Evolutionary conservation across 2,888 invertebrate species (phyloP).

Genomic region (Pachliopta kotzebuea): DNA sequence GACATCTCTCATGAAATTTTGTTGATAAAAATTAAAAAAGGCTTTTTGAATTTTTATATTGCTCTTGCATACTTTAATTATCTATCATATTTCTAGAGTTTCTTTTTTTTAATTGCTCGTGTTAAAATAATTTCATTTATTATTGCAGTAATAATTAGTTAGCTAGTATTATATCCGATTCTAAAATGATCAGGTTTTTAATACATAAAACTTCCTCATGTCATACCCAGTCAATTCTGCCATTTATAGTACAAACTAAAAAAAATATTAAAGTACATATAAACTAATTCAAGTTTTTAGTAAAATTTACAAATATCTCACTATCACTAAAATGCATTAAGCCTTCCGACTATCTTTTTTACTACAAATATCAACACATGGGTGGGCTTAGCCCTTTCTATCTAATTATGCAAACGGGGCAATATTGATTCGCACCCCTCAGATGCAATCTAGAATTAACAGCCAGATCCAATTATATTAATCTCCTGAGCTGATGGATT

Average conservation of each 20-base stretch:
- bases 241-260: too few species aligned
- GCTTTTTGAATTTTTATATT: not conserved
- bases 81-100: too few species aligned
- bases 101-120: too few species aligned
- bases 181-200: too few species aligned
- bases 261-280: too few species aligned
- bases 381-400: slow-evolving; percentile 1
- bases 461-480: not conserved
- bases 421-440: slow-evolving; percentile 4
- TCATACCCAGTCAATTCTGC: too few species aligned
- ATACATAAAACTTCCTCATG: too few species aligned
- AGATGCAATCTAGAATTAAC: not conserved
- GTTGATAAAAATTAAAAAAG: not conserved
- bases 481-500: slow-evolving; percentile 1
- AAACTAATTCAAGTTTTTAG: too few species aligned
- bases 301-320: too few species aligned
- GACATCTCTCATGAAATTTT: not conserved
- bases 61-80: not conserved
- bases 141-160: too few species aligned
- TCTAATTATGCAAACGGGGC: not conserved
- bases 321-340: not conserved
- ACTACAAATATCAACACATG: not conserved
- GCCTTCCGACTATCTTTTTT: not conserved
- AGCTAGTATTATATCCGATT: too few species aligned
- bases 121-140: too few species aligned